Conservation (phyloP, 2,888 invertebrate genomes). For the Phortica magna region DNA sequence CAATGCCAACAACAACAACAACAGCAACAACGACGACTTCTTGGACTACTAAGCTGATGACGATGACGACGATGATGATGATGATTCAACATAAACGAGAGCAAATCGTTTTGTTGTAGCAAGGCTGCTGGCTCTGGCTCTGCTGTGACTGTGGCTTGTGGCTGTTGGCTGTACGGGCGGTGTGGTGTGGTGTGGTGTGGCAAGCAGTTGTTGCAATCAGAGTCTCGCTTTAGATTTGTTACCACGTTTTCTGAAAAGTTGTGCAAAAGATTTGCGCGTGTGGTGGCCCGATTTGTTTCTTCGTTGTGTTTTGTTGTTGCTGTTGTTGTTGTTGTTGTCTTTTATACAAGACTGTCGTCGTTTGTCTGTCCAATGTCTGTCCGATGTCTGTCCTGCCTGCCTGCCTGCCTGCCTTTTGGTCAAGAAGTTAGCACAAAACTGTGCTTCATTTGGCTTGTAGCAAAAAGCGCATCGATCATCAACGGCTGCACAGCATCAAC, state of each 20-base stretch:
- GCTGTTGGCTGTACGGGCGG: too few relatives aligned
- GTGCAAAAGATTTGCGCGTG: conserved; percentile 51
- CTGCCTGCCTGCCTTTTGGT: conserved; percentile 26
- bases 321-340: too few relatives aligned
- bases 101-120: conserved; percentile 69
- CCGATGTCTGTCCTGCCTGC: background rate
- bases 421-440: conserved; percentile 35
- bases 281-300: conserved; percentile 60
- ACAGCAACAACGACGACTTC: background rate
- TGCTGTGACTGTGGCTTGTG: background rate
- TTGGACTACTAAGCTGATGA: too few relatives aligned
- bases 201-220: too few relatives aligned
- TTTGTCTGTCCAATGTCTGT: conserved; percentile 7
- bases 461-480: conserved; percentile 8
- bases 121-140: conserved; percentile 1
- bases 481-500: background rate
- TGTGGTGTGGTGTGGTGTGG: too few relatives aligned
- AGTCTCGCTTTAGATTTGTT: too few relatives aligned
- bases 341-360: background rate
- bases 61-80: conserved; percentile 6
- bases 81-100: conserved; percentile 64
- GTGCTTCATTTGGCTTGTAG: conserved; percentile 13
- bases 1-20: conserved; percentile 21
- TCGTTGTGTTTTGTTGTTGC: background rate
- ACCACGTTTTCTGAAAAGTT: too few relatives aligned